Base-by-base conservation (phyloP, 2,888 invertebrate species). In the Belgica antarctica region DNA sequence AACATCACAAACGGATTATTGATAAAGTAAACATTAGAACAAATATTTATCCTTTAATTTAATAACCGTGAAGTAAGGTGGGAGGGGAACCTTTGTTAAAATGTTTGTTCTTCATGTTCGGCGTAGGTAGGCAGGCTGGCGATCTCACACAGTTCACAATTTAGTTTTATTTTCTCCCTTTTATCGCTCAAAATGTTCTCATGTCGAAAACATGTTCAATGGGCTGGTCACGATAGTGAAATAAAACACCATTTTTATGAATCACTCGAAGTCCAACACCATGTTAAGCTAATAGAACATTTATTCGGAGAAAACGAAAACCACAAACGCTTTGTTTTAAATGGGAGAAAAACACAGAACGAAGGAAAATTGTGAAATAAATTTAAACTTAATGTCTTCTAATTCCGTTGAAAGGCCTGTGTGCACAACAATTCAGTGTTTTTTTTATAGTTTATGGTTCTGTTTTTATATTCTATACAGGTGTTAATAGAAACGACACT, bases 31-130 rank as follows among this genome's bases (percentile, higher is more conserved):
- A 70, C 61, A 70, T 70, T 70, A 61, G 28, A 70, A 46, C 61
- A 70, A 70, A 70, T 70, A 70, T 70, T 70, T 70, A 61, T 61
- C 70, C 70, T 25, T 69, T 69, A 52, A 66, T 66, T 24, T 52
- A 52, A 59, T 59, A 59, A 27, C 25, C 34, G 62, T 62, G 34
- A 62, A 31, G 36, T 34, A 15, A 17, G 52, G 17, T 52, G 52
- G 52, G 52, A 4, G 52, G 52, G 22, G 17, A 41, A 15, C 12
- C 41, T 52, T 52, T 2, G 17, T 8, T 52, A 4, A 22, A 8
- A 41, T n/a, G 17, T 52, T 8, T 19, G 59, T 27, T 19, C 27
- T 19, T 59, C 46, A 31, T 5, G 34, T 31, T 31, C 5, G 12
- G 34, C 7, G 5, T 8, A 31, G 34, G 34, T 31, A 31, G 34